These are phyloP conservation scores for Ptychoptera contaminata DNA, from an alignment of 2,888 invertebrate species.

Conservation along the genomic window DNA sequence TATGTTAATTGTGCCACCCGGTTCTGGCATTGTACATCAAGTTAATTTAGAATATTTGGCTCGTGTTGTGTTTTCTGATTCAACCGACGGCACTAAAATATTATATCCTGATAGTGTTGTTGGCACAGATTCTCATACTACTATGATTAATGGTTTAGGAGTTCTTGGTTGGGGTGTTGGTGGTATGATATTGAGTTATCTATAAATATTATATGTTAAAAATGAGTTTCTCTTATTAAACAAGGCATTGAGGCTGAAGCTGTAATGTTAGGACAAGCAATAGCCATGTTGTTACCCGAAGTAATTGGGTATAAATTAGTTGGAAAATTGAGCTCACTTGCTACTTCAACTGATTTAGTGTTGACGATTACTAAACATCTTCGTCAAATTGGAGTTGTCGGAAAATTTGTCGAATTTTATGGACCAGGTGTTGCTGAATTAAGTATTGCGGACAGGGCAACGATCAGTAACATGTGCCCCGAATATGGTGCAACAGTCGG, in stretches of 20 bases:
- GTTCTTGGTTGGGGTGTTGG: constrained; percentile 95
- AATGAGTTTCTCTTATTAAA: constrained; percentile 1
- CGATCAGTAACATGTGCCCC: constrained; percentile 98
- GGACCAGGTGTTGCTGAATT: constrained; percentile 82
- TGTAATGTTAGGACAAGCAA: constrained; percentile 95
- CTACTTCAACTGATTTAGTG: constrained; percentile 93
- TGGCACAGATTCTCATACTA: constrained; percentile 97
- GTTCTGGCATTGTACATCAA: constrained; percentile 96
- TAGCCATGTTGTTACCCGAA: constrained; percentile 90
- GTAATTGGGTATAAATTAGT: constrained; percentile 87
- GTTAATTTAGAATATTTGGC: constrained; percentile 93
- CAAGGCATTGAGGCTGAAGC: constrained; percentile 94
- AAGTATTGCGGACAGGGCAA: constrained; percentile 92
- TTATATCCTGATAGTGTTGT: constrained; percentile 85
- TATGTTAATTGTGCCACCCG: constrained; percentile 95
- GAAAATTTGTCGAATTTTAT: constrained; percentile 98
- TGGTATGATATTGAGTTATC: constrained; percentile 32
- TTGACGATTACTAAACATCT: constrained; percentile 93
- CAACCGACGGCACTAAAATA: constrained; percentile 27
- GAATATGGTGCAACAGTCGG: constrained; percentile 96
- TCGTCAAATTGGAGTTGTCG: constrained; percentile 87
- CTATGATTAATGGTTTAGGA: constrained; percentile 96
- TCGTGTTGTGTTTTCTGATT: constrained; percentile 67
- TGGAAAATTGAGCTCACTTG: constrained; percentile 65
- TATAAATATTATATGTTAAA: not conserved